Percentiles rank a stretch among this genome's conserved stretches.
Conservation (phyloP, 2,888 invertebrate species). For the Zaprionus bogoriensis region DNA sequence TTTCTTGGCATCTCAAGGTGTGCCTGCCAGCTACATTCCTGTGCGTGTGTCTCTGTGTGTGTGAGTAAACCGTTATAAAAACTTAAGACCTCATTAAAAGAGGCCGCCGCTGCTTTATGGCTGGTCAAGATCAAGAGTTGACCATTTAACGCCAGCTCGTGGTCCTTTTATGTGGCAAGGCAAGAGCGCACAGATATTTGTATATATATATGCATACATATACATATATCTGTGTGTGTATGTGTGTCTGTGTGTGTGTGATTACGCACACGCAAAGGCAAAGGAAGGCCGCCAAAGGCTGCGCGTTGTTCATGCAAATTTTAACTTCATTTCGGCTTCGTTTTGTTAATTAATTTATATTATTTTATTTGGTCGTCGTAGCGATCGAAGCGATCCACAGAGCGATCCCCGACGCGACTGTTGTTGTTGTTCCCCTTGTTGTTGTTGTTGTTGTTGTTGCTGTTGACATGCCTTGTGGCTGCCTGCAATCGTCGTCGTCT, state of each 20-base stretch:
- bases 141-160: conserved; percentile 63
- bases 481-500: conserved; percentile 26
- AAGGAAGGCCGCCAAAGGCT: conserved; percentile 67
- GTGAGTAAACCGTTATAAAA: conserved; percentile 64
- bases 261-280: conserved; percentile 75
- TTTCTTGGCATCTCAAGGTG: conserved; percentile 20
- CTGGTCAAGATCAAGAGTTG: conserved; percentile 59
- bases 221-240: conserved; percentile 10
- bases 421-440: background rate
- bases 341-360: conserved; percentile 82
- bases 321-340: conserved; percentile 78
- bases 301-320: conserved; percentile 73
- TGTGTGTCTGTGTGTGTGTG: conserved; percentile 38
- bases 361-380: conserved; percentile 81
- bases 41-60: conserved; percentile 10
- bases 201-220: conserved; percentile 20
- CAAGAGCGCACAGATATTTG: conserved; percentile 10
- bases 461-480: conserved; percentile 54
- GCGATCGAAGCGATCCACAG: conserved; percentile 36
- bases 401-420: conserved; percentile 8
- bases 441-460: conserved; percentile 15
- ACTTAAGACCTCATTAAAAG: conserved; percentile 75
- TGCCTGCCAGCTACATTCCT: conserved; percentile 30
- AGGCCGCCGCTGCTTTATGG: conserved; percentile 69
- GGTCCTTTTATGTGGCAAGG: conserved; percentile 47